Base-by-base conservation (phyloP, 2,797 vertebrate genomes). In the Hypotaenidia philippensis region DNA sequence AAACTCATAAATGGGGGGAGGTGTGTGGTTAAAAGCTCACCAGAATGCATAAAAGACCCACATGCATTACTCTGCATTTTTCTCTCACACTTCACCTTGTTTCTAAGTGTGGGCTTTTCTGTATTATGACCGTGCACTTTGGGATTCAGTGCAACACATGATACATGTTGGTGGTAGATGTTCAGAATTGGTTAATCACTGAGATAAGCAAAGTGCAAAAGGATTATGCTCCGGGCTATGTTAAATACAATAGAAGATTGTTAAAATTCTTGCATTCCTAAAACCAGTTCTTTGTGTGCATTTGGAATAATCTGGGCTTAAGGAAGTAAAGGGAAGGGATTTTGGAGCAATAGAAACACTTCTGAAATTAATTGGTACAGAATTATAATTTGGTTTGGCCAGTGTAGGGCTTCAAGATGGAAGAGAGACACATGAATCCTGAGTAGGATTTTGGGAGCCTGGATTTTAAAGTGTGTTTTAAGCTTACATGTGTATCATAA, bases 191-290 rank as follows among this genome's bases (percentile, higher is more conserved):
- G 77, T 87, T 36, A 27, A 29, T 94, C 72, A 38, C 18, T 18
- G 36, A 56, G 56, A 56, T 81, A 10, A 1, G 23, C 45, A 45
- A 50, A 50, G 20, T 36, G 34, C 34, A 32, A 66, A 74, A 34
- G 22, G 44, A 52, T 25, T 31, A 4, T 40, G 34, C 49, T 92
- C 17, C 25, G 56, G 20, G 18, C 26, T 31, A 70, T 78, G 21
- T 82, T 87, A 90, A 82, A 83, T 78, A 57, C 49, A 52, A 20
- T 40, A 82, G 71, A 83, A 52, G 23, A 77, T 76, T 79, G 66
- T 77, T 96, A 83, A 83, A 91, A 57, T 90, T 68, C n/a, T 56
- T 84, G 17, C 5, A 14, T 83, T 93, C 60, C 77, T 65, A 29
- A 72, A 87, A 68, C 32, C 26, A 66, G 10, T 76, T 87, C 47